Evolutionary conservation across 2,113 vertebrate species (phyloP), one percentile per base, ranked within the genome.

Genomic region (Casuarius casuarius): DNA sequence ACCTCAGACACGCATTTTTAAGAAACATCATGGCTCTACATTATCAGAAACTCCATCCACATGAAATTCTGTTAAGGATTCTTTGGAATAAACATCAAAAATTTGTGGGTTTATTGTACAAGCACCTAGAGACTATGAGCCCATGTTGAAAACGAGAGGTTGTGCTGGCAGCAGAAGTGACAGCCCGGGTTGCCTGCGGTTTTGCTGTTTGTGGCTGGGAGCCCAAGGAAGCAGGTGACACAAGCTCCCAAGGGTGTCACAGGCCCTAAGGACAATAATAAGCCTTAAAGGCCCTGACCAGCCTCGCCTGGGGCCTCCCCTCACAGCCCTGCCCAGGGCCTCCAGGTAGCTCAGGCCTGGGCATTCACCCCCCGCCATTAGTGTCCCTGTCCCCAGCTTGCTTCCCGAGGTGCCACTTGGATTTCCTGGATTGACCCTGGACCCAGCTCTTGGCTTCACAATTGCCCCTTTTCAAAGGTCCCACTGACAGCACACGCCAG

Each of bases 91-190:
- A 61, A 52, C 3, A 3, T 5, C 62, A 71, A 29, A 48, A 23
- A 40, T 7, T 51, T 16, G 23, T 9, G 17, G 29, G 2, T 48
- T 66, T 48, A 40, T 12, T 71, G 28, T 3, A 48, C 49, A 80
- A 58, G 12, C 20, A 48, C 25, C 25, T 10, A 11, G 38, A 74
- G 14, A 23, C 42, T 48, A 48, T 0, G 0, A 26, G 10, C 9
- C 25, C 52, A 10, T 20, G 3, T 0, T 33, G 18, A 23, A 52
- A 71, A 29, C 35, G 35, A 52, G 33, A 2, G 1, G 49, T 18
- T 25, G 9, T 46, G 58, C 44, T 11, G 52, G 29, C 42, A 65
- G 44, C 65, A 62, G 44, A 20, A 38, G 4, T 9, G 22, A 9
- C 49, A 67, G 58, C 44, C 9, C 65, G 14, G 54, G 7, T 2